A percentile compares a stretch with the other conserved stretches of the same genome.
Evolutionary conservation across 2,888 invertebrate genomes (phyloP).

Genomic region (Meloe dianella): DNA sequence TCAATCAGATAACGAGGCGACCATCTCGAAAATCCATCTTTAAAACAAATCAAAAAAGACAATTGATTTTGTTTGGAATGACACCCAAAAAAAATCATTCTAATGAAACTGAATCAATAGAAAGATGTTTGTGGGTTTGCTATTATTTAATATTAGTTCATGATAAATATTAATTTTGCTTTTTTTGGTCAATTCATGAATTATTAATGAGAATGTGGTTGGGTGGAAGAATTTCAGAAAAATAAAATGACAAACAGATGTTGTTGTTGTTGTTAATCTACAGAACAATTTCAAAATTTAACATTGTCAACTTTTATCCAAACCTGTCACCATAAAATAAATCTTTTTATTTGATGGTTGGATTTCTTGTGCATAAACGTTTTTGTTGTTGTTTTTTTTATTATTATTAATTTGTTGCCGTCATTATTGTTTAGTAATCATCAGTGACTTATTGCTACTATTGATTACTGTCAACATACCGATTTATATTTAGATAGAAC

Average conservation of each 20-base stretch:
- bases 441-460: neutral
- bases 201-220: constrained; percentile 44
- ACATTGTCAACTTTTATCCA: constrained; percentile 52
- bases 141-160: constrained; percentile 28
- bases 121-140: neutral
- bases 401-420: constrained; percentile 3
- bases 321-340: constrained; percentile 52
- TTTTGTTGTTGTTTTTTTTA: no score
- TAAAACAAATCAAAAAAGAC: neutral
- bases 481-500: neutral
- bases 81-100: constrained; percentile 22
- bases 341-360: constrained; percentile 53
- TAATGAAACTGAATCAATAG: constrained; percentile 12
- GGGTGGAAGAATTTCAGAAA: neutral
- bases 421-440: neutral
- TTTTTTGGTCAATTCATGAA: constrained; percentile 43
- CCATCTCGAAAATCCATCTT: constrained; percentile 41
- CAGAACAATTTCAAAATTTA: constrained; percentile 54
- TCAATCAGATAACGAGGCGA: constrained; percentile 56
- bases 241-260: neutral
- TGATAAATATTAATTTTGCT: constrained; percentile 30
- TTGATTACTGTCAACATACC: neutral
- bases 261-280: constrained; percentile 39
- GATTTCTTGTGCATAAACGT: constrained; percentile 26
- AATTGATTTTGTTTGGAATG: constrained; percentile 13